Conservation (phyloP, 2,113 vertebrate species). For the Onychostoma macrolepis region DNA sequence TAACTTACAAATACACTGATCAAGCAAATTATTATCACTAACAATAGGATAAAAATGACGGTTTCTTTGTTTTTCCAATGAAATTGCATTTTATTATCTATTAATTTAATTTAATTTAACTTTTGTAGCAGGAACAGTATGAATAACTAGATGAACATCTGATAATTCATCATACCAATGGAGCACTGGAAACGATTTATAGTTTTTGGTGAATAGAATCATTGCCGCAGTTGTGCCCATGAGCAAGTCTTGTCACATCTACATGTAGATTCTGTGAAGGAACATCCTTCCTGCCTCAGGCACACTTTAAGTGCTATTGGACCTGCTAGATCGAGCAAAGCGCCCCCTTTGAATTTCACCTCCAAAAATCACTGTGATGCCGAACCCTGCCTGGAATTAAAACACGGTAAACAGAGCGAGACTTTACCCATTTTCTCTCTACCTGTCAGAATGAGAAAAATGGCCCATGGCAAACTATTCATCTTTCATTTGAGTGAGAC, state of each 20-base stretch:
- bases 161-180: not conserved
- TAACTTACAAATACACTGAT: too few species aligned
- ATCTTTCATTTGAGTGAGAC: constrained; percentile 40
- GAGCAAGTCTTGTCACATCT: constrained; percentile 16
- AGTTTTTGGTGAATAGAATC: not conserved
- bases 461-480: constrained; percentile 26
- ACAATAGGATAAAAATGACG: too few species aligned
- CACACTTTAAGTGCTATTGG: constrained; percentile 30
- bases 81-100: not conserved
- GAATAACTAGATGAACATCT: not conserved
- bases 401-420: constrained; percentile 38
- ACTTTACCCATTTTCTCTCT: constrained; percentile 29
- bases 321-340: constrained; percentile 30
- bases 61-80: not conserved
- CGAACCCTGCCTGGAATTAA: constrained; percentile 37
- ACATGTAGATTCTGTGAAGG: constrained; percentile 30
- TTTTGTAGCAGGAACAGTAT: not conserved
- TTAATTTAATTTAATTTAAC: not conserved
- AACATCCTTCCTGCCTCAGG: constrained; percentile 26
- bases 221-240: constrained; percentile 11
- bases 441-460: constrained; percentile 41
- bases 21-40: too few species aligned
- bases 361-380: constrained; percentile 35
- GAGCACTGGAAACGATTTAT: not conserved
- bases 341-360: constrained; percentile 16